Evolutionary conservation across 2,113 vertebrate species (phyloP).

Genomic region (Cavia porcellus): DNA sequence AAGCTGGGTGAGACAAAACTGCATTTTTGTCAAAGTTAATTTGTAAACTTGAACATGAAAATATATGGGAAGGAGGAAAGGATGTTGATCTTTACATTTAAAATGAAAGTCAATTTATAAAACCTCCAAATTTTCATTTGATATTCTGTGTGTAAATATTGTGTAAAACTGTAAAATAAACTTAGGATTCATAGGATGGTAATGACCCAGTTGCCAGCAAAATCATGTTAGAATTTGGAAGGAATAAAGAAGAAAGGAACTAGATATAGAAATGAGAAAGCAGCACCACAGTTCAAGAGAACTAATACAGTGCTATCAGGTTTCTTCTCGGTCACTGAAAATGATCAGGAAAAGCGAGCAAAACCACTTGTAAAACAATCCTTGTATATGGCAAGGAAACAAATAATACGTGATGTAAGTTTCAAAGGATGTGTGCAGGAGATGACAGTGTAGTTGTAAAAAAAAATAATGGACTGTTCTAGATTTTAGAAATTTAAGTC

Average conservation of each 20-base stretch:
- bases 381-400: not conserved
- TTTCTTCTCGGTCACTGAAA: not conserved
- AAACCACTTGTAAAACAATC: too few species aligned
- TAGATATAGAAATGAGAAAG: not conserved
- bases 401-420: fast-evolving
- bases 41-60: not conserved
- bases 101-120: not conserved
- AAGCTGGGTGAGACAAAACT: not conserved
- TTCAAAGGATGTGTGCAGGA: not conserved
- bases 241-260: not conserved
- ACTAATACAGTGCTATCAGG: not conserved
- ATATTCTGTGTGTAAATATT: not conserved
- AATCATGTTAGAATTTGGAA: not conserved
- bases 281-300: fast-evolving
- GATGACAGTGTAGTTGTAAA: not conserved
- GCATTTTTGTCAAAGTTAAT: not conserved
- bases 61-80: not conserved
- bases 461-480: not conserved
- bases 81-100: not conserved
- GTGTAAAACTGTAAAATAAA: not conserved
- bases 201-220: not conserved
- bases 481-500: not conserved
- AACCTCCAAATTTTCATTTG: not conserved
- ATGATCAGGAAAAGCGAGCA: not conserved
- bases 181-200: not conserved